phyloP scores from a whole-genome alignment of 2,888 invertebrate species.

The Clanis bilineata region DNA sequence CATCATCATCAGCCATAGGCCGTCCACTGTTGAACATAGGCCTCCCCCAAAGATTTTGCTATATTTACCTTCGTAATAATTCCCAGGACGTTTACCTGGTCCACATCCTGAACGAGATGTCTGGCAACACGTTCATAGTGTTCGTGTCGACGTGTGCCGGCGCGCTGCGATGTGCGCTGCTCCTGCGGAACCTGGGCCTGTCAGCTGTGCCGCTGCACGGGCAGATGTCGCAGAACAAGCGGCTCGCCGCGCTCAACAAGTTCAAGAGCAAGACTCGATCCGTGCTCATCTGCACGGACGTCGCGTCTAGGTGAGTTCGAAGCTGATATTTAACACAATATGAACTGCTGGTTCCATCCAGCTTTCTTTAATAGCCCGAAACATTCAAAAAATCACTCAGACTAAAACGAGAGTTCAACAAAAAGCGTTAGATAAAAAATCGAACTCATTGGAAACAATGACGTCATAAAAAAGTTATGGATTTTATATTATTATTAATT shows the following conservation, averaged over 20 bases:
- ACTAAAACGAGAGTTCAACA: too few relatives aligned
- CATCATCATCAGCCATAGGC: too few relatives aligned
- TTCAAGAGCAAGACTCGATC: slow-evolving; percentile 97
- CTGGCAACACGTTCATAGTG: slow-evolving; percentile 98
- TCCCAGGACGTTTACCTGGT: slow-evolving; percentile 96
- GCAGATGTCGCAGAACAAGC: slow-evolving; percentile 98
- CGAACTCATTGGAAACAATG: too few relatives aligned
- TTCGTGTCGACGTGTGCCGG: slow-evolving; percentile 98
- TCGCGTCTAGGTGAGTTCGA: slow-evolving; percentile 91
- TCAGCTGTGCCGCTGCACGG: slow-evolving; percentile 99
- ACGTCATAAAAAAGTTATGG: too few relatives aligned
- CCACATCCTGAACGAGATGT: slow-evolving; percentile 95
- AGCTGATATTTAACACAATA: not conserved
- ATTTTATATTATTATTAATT: too few relatives aligned
- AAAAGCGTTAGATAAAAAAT: too few relatives aligned
- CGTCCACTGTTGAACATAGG: too few relatives aligned
- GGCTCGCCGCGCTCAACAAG: slow-evolving; percentile 96
- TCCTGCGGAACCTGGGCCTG: slow-evolving; percentile 94
- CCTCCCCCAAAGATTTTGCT: not conserved
- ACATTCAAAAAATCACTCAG: too few relatives aligned
- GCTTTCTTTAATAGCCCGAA: too few relatives aligned
- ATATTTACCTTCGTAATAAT: not conserved
- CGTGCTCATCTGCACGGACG: slow-evolving; percentile 98
- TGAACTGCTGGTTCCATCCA: too few relatives aligned
- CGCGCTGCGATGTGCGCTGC: slow-evolving; percentile 93